phyloP scores from a whole-genome alignment of 2,888 invertebrate genomes.

The Iphiclides podalirius region DNA sequence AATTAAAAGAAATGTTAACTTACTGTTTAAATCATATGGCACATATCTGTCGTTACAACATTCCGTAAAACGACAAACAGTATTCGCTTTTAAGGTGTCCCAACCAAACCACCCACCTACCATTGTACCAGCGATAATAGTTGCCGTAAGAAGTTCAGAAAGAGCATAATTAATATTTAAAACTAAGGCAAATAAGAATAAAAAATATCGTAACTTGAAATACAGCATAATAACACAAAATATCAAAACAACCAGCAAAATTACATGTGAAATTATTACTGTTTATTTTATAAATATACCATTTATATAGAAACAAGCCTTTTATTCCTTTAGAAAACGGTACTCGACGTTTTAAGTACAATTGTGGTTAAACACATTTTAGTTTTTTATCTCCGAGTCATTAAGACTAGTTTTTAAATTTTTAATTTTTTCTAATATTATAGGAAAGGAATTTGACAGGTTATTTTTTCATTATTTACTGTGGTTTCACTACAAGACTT shows the following conservation, averaged over 20 bases:
- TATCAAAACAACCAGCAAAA: not conserved
- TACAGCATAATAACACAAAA: conserved; percentile 9
- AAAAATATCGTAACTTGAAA: conserved; percentile 8
- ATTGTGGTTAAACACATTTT: no score
- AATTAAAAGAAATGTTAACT: no score
- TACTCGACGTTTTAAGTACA: no score
- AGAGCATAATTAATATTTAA: conserved; percentile 19
- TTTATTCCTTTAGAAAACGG: no score
- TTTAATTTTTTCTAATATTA: no score
- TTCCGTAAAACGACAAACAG: conserved; percentile 75
- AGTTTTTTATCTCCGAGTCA: no score
- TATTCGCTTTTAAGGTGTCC: conserved; percentile 60
- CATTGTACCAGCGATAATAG: conserved; percentile 46
- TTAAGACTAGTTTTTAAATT: no score
- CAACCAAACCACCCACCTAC: conserved; percentile 59
- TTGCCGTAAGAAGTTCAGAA: conserved; percentile 49
- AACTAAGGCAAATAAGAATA: conserved; percentile 6
- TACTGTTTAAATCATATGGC: conserved; percentile 72
- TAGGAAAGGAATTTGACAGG: no score
- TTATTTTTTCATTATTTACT: no score
- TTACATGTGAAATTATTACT: not conserved
- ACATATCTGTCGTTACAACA: conserved; percentile 81
- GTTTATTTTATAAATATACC: no score
- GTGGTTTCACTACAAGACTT: no score
- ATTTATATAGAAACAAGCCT: no score